Base-by-base conservation (phyloP, 2,113 vertebrate genomes). In the Calidris pugnax region DNA sequence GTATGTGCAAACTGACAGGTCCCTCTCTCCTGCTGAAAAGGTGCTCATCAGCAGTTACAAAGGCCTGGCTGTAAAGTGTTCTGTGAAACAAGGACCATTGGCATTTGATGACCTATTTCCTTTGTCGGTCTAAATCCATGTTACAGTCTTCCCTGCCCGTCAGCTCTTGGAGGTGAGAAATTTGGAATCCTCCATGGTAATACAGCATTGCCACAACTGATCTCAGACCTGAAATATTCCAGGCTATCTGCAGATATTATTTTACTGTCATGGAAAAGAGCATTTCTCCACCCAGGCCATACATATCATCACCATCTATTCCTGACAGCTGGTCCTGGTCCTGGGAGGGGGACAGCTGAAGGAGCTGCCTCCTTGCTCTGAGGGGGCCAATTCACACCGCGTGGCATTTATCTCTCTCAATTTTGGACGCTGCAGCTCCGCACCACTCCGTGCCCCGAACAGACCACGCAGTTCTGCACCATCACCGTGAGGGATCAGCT, bases 351-450 rank as follows among this genome's bases (percentile, higher is more conserved):
- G 9, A 13, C 0, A 0, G 7, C 32, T 43, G 37, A 32, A 33
- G 37, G 22, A 87, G 8, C 20, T 76, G 43, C 33, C 13, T 68
- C 9, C 33, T 91, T 27, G 51, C 9, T 1, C 3, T 0, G 3
- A 43, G 23, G 26, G 7, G 37, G 8, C 9, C 1, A 5, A 22
- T 66, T 37, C 6, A 1, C 1, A 4, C 47, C 1, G 1, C 1
- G 26, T 26, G 30, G 17, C 7, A 1, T 75, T 95, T 30, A 37
- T 18, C 57, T 18, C 26, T 4, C 59, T 45, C 10, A 3, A 13
- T 28, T 23, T 66, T 9, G 13, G 35, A 26, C 20, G 4, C 23
- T 89, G 77, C 20, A 6, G 12, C 33, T 89, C 32, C 3, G 4
- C 39, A 4, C 32, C 4, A 1, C 84, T 72, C 64, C 5, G 27